A percentile compares a stretch with the other conserved stretches of the same genome.
phyloP scores from a whole-genome alignment of 2,888 invertebrate genomes.

The Polydrusus tereticollis region DNA sequence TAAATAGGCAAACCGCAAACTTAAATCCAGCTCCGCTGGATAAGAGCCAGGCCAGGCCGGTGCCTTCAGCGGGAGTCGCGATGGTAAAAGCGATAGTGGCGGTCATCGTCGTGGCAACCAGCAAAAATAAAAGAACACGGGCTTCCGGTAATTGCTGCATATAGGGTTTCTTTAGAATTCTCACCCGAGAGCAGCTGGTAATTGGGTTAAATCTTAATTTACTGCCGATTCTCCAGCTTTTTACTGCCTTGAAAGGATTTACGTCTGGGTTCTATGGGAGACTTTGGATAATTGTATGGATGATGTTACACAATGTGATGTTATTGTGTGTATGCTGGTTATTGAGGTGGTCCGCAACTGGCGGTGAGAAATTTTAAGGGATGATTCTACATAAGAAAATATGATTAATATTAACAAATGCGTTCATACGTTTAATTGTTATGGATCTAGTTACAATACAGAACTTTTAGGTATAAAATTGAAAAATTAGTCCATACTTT shows the following conservation, averaged over 20 bases:
- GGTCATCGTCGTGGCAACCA: constrained; percentile 44
- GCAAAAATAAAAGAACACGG: constrained; percentile 39
- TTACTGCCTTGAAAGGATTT: constrained; percentile 39
- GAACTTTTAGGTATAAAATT: too few species aligned
- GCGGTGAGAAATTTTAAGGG: too few species aligned
- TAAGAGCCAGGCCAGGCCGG: constrained; percentile 33
- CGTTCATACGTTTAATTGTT: too few species aligned
- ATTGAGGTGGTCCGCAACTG: too few species aligned
- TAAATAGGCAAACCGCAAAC: constrained; percentile 24
- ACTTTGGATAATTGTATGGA: constrained; percentile 12
- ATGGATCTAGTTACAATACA: too few species aligned
- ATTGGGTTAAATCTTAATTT: constrained; percentile 48
- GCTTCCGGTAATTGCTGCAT: constrained; percentile 37
- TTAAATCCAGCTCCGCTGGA: constrained; percentile 33
- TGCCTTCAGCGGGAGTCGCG: constrained; percentile 37
- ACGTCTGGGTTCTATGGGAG: constrained; percentile 14
- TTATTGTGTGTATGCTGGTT: neutral
- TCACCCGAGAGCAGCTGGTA: constrained; percentile 37
- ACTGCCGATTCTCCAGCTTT: constrained; percentile 39
- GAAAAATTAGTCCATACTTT: too few species aligned
- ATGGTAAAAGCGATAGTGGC: constrained; percentile 43
- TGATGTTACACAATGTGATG: neutral
- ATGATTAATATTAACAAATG: too few species aligned
- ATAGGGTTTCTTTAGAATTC: constrained; percentile 41
- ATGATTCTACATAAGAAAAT: too few species aligned